Evolutionary conservation across 2,888 invertebrate species (phyloP).

Genomic region (Ptilodon capucinus): DNA sequence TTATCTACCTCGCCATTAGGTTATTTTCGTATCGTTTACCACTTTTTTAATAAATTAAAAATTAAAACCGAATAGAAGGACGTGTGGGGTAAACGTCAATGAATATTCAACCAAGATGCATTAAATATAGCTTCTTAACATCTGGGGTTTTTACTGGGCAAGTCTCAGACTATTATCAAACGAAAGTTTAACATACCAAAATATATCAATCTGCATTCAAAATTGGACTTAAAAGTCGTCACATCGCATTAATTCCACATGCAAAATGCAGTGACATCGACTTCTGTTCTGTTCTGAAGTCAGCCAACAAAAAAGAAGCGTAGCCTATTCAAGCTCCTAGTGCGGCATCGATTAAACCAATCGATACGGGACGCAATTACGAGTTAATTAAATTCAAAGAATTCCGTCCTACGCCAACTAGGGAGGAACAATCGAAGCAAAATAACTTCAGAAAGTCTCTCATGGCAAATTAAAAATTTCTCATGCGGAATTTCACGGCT

Average conservation of each 20-base stretch:
- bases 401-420: constrained; percentile 13
- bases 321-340: not conserved
- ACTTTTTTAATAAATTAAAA: constrained; percentile 14
- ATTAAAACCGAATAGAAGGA: constrained; percentile 15
- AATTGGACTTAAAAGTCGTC: not conserved
- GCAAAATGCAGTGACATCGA: constrained; percentile 1
- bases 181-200: no score
- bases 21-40: constrained; percentile 13
- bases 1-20: constrained; percentile 16
- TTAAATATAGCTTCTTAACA: not conserved
- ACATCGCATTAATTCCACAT: not conserved
- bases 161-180: no score
- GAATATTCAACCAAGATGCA: not conserved
- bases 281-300: no score
- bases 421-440: constrained; percentile 5
- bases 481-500: not conserved
- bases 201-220: no score
- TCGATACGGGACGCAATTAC: constrained; percentile 20
- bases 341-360: constrained; percentile 1
- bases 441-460: constrained; percentile 9
- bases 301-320: not conserved
- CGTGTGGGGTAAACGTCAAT: constrained; percentile 10
- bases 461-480: constrained; percentile 12
- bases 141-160: constrained; percentile 7
- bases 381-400: constrained; percentile 19